phyloP scores from a whole-genome alignment of 2,888 invertebrate genomes.

The Heliconius cydno region DNA sequence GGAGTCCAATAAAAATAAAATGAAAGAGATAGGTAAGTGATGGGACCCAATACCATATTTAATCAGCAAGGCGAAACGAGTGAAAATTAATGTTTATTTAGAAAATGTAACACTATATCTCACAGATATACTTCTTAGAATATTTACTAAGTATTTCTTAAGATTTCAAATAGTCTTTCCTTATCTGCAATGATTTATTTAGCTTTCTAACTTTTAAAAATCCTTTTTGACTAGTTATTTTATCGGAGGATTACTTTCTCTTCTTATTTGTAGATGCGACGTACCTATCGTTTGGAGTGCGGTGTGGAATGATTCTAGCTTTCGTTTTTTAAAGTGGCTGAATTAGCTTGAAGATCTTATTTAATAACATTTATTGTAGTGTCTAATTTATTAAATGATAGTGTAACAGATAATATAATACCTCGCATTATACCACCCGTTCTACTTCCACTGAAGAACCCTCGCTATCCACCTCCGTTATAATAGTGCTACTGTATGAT shows the following conservation, averaged over 20 bases:
- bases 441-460: no score
- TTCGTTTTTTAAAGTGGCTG: constrained; percentile 10
- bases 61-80: no score
- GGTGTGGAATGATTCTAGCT: not conserved
- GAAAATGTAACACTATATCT: not conserved
- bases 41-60: no score
- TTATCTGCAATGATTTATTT: constrained; percentile 10
- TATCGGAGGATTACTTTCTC: constrained; percentile 27
- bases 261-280: constrained; percentile 17
- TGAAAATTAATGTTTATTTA: no score
- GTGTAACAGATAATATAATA: no score
- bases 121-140: not conserved
- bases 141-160: not conserved
- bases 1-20: not conserved
- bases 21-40: not conserved
- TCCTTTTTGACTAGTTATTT: constrained; percentile 16
- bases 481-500: no score
- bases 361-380: not conserved
- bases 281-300: constrained; percentile 2
- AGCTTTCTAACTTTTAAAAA: constrained; percentile 5
- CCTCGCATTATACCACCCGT: no score
- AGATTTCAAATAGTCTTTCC: constrained; percentile 1
- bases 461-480: no score
- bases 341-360: constrained; percentile 1
- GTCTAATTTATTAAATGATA: no score